Percentiles rank a stretch among this genome's conserved stretches.
Conservation (phyloP, 2,888 invertebrate species). For the Amorpha juglandis region DNA sequence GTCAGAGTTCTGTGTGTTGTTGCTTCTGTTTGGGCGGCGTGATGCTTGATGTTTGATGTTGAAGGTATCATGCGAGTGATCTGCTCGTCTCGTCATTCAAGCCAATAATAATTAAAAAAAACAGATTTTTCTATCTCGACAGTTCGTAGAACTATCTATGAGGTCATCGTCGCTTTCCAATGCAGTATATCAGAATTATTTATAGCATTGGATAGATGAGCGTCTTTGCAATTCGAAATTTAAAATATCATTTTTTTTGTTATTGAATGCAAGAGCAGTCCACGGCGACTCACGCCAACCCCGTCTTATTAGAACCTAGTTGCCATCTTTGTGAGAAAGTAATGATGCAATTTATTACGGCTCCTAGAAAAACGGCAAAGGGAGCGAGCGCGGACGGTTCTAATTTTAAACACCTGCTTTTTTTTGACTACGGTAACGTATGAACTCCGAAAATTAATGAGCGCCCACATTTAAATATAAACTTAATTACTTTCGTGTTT, state of each 20-base stretch:
- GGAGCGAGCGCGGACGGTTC: constrained; percentile 8
- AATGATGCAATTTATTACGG: constrained; percentile 51
- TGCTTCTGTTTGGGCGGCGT: too few relatives aligned
- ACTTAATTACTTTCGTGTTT: constrained; percentile 4
- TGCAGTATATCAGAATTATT: neutral
- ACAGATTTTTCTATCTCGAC: too few relatives aligned
- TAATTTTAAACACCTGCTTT: constrained; percentile 27
- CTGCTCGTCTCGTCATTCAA: too few relatives aligned
- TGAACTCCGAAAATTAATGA: constrained; percentile 20
- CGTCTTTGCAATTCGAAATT: constrained; percentile 31
- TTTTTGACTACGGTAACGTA: constrained; percentile 24
- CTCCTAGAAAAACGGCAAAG: constrained; percentile 30
- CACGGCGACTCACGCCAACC: constrained; percentile 40
- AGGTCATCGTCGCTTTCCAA: too few relatives aligned
- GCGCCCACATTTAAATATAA: constrained; percentile 13
- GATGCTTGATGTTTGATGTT: too few relatives aligned
- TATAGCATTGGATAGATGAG: constrained; percentile 8
- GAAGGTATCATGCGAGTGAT: too few relatives aligned
- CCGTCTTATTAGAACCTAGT: constrained; percentile 40
- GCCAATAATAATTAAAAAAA: too few relatives aligned
- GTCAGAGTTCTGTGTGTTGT: too few relatives aligned
- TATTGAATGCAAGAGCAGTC: constrained; percentile 40
- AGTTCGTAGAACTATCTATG: too few relatives aligned
- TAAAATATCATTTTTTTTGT: constrained; percentile 35
- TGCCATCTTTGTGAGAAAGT: constrained; percentile 40